Evolutionary conservation across 2,113 vertebrate species (phyloP).

Genomic region (Etia nguti): DNA sequence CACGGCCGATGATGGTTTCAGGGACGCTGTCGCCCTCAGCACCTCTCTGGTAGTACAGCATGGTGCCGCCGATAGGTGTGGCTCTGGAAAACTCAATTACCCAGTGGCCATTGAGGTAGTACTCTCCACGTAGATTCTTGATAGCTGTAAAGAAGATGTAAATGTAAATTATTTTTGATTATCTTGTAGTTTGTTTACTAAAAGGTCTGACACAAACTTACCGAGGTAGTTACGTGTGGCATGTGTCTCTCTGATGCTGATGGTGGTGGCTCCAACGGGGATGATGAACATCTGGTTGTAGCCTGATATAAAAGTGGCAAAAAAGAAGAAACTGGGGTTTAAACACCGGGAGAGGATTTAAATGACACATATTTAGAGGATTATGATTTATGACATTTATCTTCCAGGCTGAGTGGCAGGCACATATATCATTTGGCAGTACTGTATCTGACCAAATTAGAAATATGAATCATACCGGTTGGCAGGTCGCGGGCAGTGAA

Average conservation of each 20-base stretch:
- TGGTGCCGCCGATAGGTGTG: constrained; percentile 77
- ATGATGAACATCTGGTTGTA: constrained; percentile 94
- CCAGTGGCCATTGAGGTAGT: constrained; percentile 96
- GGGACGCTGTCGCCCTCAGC: constrained; percentile 80
- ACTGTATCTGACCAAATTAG: not conserved
- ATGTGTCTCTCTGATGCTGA: constrained; percentile 81
- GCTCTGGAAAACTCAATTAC: constrained; percentile 81
- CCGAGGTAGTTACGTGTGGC: constrained; percentile 94
- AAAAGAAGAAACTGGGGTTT: not conserved
- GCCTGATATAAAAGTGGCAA: constrained; percentile 65
- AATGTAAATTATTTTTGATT: not conserved
- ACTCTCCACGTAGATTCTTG: constrained; percentile 84
- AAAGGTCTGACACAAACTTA: constrained; percentile 40
- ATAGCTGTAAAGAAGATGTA: constrained; percentile 72
- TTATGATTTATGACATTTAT: not conserved
- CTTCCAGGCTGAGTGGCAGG: not conserved
- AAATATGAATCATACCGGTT: constrained; percentile 72
- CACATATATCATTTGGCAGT: not conserved
- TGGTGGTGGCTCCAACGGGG: constrained; percentile 85
- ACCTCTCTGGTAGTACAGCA: constrained; percentile 86
- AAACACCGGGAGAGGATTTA: not conserved
- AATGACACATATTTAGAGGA: not conserved
- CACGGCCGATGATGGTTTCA: constrained; percentile 82
- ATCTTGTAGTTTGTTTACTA: not conserved
- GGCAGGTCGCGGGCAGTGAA: constrained; percentile 77